Evolutionary conservation across 1,140 invertebrate species (phyloP).

Genomic region (Brachionus manjavacas): DNA sequence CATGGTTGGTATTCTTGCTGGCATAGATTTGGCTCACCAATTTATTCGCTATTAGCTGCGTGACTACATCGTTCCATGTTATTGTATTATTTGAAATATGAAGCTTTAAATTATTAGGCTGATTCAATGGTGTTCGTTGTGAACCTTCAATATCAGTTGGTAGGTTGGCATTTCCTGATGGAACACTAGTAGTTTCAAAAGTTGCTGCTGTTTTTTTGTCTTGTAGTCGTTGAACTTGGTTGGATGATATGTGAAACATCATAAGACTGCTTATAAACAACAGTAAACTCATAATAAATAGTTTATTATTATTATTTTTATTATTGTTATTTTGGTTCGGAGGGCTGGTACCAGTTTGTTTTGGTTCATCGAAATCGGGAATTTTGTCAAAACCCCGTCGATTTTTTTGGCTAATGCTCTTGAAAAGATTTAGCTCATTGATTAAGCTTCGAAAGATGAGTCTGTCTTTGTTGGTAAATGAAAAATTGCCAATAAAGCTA

Average conservation of each 20-base stretch:
- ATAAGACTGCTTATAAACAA: constrained; percentile 3
- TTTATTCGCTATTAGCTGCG: constrained; percentile 16
- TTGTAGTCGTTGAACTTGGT: not conserved
- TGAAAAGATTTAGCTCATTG: not conserved
- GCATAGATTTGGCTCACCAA: not conserved
- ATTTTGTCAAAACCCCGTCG: not conserved
- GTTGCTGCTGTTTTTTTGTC: not conserved
- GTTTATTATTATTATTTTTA: not conserved
- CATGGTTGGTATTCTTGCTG: not conserved
- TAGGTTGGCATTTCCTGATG: not conserved
- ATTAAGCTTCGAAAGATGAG: not conserved
- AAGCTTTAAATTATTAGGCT: not conserved
- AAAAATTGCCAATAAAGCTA: not conserved
- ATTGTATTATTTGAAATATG: constrained; percentile 10
- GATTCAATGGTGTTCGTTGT: not conserved
- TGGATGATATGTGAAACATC: not conserved
- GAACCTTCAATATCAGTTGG: not conserved
- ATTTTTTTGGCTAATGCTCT: not conserved
- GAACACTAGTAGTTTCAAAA: not conserved
- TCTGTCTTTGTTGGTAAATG: not conserved
- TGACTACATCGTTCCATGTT: constrained; percentile 36
- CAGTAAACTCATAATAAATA: not conserved
- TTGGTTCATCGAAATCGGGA: not conserved
- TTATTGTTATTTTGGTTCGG: not conserved
- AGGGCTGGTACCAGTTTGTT: not conserved